These are phyloP conservation scores for Gopherus evgoodei DNA, from an alignment of 2,113 vertebrate species.

Conservation along the genomic window DNA sequence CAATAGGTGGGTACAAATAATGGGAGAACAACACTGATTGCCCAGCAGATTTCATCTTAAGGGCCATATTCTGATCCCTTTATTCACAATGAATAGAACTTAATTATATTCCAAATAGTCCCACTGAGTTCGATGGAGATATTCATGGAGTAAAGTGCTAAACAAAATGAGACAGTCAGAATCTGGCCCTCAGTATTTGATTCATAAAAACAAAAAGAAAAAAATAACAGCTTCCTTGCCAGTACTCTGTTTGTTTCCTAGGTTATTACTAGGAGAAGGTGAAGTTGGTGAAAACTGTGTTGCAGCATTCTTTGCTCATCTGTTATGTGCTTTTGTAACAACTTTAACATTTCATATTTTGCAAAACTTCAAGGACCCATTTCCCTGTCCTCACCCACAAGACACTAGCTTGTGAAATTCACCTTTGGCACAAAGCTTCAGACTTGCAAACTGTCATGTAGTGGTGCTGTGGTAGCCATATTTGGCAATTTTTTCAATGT, in stretches of 20 bases:
- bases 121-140: not conserved
- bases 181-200: rapidly evolving
- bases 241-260: rapidly evolving
- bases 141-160: rapidly evolving
- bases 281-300: rapidly evolving
- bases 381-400: not conserved
- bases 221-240: not conserved
- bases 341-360: rapidly evolving
- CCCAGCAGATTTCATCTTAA: rapidly evolving
- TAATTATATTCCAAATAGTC: not conserved
- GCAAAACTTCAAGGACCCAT: rapidly evolving
- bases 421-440: not conserved
- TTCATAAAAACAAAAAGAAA: rapidly evolving
- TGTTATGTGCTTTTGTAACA: rapidly evolving
- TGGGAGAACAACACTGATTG: not conserved
- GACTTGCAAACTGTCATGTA: rapidly evolving
- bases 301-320: rapidly evolving
- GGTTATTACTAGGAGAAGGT: rapidly evolving
- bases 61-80: not conserved
- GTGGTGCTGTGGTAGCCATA: not conserved
- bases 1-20: rapidly evolving
- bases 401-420: not conserved
- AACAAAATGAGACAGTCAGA: not conserved
- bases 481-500: not conserved
- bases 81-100: not conserved